A percentile compares a stretch with the other conserved stretches of the same genome.
These are phyloP conservation scores for Apoda limacodes DNA, from an alignment of 2,888 invertebrate species.

Conservation along the genomic window DNA sequence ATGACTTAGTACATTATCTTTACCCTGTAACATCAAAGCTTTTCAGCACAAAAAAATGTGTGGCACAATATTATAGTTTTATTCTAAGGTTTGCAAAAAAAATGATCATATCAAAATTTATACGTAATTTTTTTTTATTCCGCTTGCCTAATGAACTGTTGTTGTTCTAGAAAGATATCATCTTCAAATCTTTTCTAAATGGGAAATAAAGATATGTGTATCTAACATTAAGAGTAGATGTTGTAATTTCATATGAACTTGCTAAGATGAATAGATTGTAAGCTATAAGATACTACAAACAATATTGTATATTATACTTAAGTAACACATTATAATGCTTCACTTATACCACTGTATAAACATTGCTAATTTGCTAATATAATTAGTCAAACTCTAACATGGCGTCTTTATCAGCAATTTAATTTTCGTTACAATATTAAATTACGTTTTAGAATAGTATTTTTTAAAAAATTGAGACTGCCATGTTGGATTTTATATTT, in stretches of 20 bases:
- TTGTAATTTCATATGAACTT: constrained; percentile 58
- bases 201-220: constrained; percentile 37
- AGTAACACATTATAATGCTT: too few species aligned
- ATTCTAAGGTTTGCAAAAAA: background rate
- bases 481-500: constrained; percentile 24
- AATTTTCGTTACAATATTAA: too few species aligned
- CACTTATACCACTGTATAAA: too few species aligned
- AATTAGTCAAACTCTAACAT: too few species aligned
- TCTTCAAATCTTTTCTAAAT: constrained; percentile 1
- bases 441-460: constrained; percentile 2
- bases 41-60: constrained; percentile 36
- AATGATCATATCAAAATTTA: constrained; percentile 64
- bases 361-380: too few species aligned
- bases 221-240: constrained; percentile 53
- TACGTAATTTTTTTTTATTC: constrained; percentile 38
- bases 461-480: constrained; percentile 14
- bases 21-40: constrained; percentile 27
- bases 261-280: constrained; percentile 33
- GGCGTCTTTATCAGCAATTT: too few species aligned
- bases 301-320: too few species aligned
- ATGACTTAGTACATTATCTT: constrained; percentile 24
- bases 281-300: constrained; percentile 40
- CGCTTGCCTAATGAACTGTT: too few species aligned
- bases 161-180: too few species aligned
- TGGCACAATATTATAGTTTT: constrained; percentile 28